Evolutionary conservation across 2,888 invertebrate species (phyloP), one percentile per base, ranked within the genome.

Genomic region (Nycteola revayana): DNA sequence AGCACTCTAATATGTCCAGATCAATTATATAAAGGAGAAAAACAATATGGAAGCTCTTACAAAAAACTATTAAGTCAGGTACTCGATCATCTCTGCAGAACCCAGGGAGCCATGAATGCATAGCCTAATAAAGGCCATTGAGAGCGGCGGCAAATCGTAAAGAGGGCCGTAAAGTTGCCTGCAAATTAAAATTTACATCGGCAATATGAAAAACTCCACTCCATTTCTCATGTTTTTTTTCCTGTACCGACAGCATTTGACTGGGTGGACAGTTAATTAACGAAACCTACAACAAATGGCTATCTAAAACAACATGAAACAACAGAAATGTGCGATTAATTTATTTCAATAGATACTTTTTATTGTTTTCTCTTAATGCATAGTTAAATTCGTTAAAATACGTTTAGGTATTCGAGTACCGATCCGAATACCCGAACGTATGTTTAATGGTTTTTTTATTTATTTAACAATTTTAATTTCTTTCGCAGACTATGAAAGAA

Each of bases 401-500:
- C n/a, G n/a, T n/a, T n/a, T n/a, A n/a, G n/a, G n/a, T n/a, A n/a
- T n/a, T n/a, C n/a, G n/a, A n/a, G n/a, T n/a, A n/a, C n/a, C n/a
- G n/a, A n/a, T n/a, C n/a, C n/a, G n/a, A n/a, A n/a, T n/a, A n/a
- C n/a, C n/a, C n/a, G n/a, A n/a, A n/a, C n/a, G n/a, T n/a, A n/a
- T n/a, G n/a, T n/a, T n/a, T n/a, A n/a, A n/a, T n/a, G n/a, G n/a
- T n/a, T n/a, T n/a, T n/a, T n/a, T n/a, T n/a, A n/a, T n/a, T n/a
- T n/a, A n/a, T n/a, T n/a, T n/a, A n/a, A n/a, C n/a, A n/a, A n/a
- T n/a, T n/a, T n/a, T n/a, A n/a, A n/a, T n/a, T n/a, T n/a, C 8
- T 23, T 10, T 40, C 10, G 14, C 50, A 89, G 77, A 90, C 90
- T 25, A 92, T 98, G 73, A 92, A 91, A 28, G 92, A 94, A 25